Base-by-base conservation (phyloP, 2,113 vertebrate species). In the Oncorhynchus clarkii region DNA sequence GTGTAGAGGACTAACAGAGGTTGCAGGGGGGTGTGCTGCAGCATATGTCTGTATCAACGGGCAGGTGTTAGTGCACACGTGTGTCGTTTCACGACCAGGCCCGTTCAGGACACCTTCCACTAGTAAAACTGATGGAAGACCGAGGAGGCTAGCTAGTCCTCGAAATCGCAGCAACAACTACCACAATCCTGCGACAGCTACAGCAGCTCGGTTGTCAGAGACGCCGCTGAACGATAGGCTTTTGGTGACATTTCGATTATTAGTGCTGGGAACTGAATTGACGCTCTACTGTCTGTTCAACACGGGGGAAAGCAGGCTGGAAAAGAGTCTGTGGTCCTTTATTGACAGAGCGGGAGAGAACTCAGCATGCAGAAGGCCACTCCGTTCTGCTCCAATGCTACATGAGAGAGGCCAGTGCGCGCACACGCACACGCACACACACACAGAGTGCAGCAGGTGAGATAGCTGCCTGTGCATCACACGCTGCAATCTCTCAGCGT, bases 381-480 rank as follows among this genome's bases (percentile, higher is more conserved):
- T 90, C 86, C 88, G 91, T 91, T 92, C 89, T 89, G 91, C 91
- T 90, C 85, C 88, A 89, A 89, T 87, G 91, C 91, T 88, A 92
- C 90, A 88, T 81, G 90, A 91, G 90, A 54, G 48, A 72, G 39
- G 64, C 59, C 64, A 39, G 57, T 45, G 16, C 59, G 1, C 20
- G 8, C 57, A 22, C 31, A 64, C 73, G 11, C 84, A 74, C 73
- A 39, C 85, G 82, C 77, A 77, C 74, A 87, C 72, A 75, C 70
- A 39, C 26, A 73, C 75, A 59, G 74, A 80, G 85, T 89, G 88
- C 91, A 92, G 92, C 93, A 94, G 92, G 93, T 94, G 91, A 94
- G 92, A 90, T 92, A 94, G 92, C 91, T 92, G 91, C 89, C 92
- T 92, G 90, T 86, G 86, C 87, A 89, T 92, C 89, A 90, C 88